Evolutionary conservation across 2,113 vertebrate genomes (phyloP).

Genomic region (Heteronetta atricapilla): DNA sequence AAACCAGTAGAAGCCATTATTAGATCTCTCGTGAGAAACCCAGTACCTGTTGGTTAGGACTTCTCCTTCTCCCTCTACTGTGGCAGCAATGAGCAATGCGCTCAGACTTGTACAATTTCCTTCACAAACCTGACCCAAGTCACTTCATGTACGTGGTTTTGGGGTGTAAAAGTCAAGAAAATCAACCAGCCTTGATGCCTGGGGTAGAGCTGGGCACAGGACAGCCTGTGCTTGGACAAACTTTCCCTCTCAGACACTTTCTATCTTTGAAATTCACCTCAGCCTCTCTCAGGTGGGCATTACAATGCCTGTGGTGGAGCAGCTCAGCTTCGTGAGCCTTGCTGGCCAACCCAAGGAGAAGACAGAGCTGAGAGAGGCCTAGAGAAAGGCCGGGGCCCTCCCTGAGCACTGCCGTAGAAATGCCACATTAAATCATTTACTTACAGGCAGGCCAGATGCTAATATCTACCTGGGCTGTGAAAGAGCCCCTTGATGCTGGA

Average conservation of each 20-base stretch:
- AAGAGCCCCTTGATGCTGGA: slow-evolving; percentile 64
- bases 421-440: slow-evolving; percentile 17
- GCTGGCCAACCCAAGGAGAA: neutral
- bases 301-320: neutral
- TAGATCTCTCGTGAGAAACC: neutral
- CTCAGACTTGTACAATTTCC: neutral
- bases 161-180: neutral
- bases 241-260: neutral
- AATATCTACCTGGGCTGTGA: slow-evolving; percentile 1
- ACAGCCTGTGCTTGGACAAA: neutral
- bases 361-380: neutral
- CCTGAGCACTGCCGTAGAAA: neutral
- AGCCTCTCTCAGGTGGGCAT: fast-evolving
- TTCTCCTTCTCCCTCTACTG: neutral
- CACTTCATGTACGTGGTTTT: fast-evolving
- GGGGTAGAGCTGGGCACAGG: neutral
- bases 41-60: neutral
- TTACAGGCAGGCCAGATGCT: slow-evolving; percentile 19
- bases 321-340: neutral
- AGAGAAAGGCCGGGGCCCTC: fast-evolving
- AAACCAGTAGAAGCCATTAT: no score
- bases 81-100: neutral
- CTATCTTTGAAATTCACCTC: neutral
- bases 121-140: neutral
- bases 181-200: neutral